Percentiles rank a stretch among this genome's conserved stretches.
Conservation (phyloP, 2,113 vertebrate species). For the Mobula hypostoma region DNA sequence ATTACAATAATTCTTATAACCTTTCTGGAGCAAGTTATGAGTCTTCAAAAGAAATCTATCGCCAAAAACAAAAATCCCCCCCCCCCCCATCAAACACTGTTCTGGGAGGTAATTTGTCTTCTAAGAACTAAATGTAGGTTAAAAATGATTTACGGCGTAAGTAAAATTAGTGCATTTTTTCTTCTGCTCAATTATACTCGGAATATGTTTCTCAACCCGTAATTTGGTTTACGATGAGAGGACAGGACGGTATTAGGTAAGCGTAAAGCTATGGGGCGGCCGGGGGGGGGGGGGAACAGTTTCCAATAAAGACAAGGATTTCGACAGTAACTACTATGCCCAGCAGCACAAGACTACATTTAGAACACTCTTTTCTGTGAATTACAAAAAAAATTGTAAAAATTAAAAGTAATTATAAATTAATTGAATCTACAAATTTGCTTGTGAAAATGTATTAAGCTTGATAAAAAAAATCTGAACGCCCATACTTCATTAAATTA, state of each 20-base stretch:
- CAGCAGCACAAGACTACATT: neutral
- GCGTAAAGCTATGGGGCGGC: neutral
- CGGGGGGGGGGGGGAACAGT: neutral
- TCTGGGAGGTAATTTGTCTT: neutral
- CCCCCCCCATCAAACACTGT: neutral
- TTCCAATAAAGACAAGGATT: neutral
- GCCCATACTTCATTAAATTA: no score
- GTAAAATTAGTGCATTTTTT: neutral
- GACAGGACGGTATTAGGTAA: neutral
- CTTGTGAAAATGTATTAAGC: no score
- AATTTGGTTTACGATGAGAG: neutral
- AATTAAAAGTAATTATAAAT: no score
- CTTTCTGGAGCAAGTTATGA: neutral
- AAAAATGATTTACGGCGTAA: neutral
- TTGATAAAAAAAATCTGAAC: no score
- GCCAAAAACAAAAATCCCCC: neutral
- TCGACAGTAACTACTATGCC: neutral
- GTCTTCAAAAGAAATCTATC: neutral
- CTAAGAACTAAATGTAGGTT: neutral
- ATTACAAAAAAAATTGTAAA: neutral
- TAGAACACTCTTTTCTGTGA: neutral
- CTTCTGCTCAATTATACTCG: neutral
- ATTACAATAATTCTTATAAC: neutral
- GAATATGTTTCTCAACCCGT: neutral
- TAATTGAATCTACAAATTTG: no score